Evolutionary conservation across 2,113 vertebrate species (phyloP).

Genomic region (Lichenostomus cassidix): DNA sequence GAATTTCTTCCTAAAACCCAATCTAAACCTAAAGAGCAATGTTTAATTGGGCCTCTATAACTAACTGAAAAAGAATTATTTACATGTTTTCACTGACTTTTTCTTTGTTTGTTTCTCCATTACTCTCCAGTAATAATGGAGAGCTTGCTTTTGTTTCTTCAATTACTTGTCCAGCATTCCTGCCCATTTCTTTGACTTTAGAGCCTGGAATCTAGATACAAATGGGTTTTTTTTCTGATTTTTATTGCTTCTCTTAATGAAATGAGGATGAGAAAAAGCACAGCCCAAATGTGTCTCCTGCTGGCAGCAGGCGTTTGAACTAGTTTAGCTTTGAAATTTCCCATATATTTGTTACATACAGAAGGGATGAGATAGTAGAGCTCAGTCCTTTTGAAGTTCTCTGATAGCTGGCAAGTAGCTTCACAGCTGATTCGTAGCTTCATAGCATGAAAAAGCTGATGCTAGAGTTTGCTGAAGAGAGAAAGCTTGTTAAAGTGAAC

Average conservation of each 20-base stretch:
- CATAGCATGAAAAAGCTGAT: background rate
- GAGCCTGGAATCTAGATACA: background rate
- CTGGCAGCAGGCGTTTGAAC: background rate
- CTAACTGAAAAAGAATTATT: background rate
- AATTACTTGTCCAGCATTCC: background rate
- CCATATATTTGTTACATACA: background rate
- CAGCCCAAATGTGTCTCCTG: background rate
- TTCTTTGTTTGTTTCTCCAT: background rate
- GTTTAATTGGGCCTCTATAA: background rate
- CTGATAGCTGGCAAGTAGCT: background rate
- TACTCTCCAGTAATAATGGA: background rate
- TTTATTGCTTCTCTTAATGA: background rate
- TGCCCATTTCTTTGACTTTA: background rate
- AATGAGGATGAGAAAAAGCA: background rate
- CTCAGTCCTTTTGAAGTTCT: conserved; percentile 15
- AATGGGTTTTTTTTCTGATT: background rate
- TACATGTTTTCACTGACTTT: background rate
- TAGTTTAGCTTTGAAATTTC: conserved; percentile 42
- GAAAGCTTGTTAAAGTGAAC: background rate
- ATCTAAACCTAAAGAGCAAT: background rate
- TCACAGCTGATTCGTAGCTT: fast-evolving
- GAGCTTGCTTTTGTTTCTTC: background rate
- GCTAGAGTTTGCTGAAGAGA: background rate
- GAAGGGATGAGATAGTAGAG: background rate
- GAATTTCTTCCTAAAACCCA: background rate